Evolutionary conservation across 2,888 invertebrate genomes (phyloP), one percentile per base, ranked within the genome.

Genomic region (Diadegma fenestrale): DNA sequence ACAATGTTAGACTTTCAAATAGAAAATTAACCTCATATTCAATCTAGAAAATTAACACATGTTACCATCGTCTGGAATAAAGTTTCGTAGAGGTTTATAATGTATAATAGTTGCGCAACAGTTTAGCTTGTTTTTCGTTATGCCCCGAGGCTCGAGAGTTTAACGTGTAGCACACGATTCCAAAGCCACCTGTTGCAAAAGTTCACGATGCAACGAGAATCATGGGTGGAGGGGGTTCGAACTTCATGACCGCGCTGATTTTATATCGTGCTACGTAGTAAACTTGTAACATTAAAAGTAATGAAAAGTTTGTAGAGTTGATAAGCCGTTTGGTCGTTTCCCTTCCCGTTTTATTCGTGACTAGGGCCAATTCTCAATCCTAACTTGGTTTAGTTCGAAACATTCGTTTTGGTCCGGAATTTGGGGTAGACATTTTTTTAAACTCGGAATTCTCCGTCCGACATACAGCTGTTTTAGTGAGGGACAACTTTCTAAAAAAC

Each of bases 101-200:
- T 26, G 14, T 26, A 26, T 58, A 26, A 26, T 26, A 26, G 58
- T 26, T 26, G 26, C 26, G 26, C 33, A 71, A 51, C 33, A 71
- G 71, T 51, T 51, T 33, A 33, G 14, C 26, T 58, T 26, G 58
- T 14, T 58, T 58, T 58, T 26, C 26, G 5, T 5, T 58, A 14
- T 58, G 14, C 58, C 14, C 30, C 17, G 6, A 12, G 37, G 30
- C 17, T 19, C 8, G 12, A 19, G 58, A 58, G 58, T 58, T 58
- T 58, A 48, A 48, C 71, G 51, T 71, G 51, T 71, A 30, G 19
- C 48, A 51, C 71, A 51, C 71, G 45, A n/a, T 33, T 12, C 48
- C 30, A 14, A 30, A 69, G 84, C 90, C 89, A 90, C 90, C 89
- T 90, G 90, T 90, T 78, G 78, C 73, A 51, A 54, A 77, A 54